phyloP scores from a whole-genome alignment of 1,140 invertebrate genomes.

The Lasioglossum albipes region DNA sequence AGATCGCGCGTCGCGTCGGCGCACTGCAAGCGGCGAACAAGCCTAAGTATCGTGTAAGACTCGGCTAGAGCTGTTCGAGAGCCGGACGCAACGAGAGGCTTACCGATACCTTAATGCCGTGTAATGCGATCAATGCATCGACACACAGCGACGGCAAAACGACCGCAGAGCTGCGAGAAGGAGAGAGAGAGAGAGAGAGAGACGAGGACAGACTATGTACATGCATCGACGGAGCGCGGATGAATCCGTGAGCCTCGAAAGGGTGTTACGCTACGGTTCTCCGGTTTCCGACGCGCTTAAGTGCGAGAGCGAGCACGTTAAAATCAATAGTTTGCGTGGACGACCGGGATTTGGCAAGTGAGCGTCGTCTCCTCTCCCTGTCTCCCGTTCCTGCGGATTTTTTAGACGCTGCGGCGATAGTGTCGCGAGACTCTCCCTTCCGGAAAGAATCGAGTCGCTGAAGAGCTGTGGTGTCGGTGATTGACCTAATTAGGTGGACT shows the following conservation, averaged over 20 bases:
- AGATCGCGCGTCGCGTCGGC: neutral
- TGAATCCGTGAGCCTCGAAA: conserved; percentile 34
- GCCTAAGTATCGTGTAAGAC: conserved; percentile 71
- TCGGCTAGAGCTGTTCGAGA: conserved; percentile 55
- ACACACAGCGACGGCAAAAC: conserved; percentile 59
- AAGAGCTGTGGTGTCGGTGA: no score
- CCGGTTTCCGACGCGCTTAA: conserved; percentile 63
- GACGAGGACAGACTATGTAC: neutral
- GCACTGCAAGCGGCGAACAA: neutral
- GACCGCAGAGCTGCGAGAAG: neutral
- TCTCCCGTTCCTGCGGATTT: neutral
- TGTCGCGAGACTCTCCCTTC: no score
- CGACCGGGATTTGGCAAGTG: conserved; percentile 59
- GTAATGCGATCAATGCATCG: conserved; percentile 77
- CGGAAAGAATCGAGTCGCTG: no score
- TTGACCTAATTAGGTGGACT: no score
- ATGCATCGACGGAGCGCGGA: conserved; percentile 27
- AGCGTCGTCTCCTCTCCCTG: conserved; percentile 6
- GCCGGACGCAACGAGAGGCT: conserved; percentile 63
- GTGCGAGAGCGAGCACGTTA: conserved; percentile 58
- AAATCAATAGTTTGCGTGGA: conserved; percentile 69
- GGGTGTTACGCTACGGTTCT: conserved; percentile 57
- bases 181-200: conserved; percentile 3
- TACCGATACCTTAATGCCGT: conserved; percentile 75
- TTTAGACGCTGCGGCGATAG: no score